Evolutionary conservation across 2,113 vertebrate species (phyloP).

Genomic region (Saccopteryx leptura): DNA sequence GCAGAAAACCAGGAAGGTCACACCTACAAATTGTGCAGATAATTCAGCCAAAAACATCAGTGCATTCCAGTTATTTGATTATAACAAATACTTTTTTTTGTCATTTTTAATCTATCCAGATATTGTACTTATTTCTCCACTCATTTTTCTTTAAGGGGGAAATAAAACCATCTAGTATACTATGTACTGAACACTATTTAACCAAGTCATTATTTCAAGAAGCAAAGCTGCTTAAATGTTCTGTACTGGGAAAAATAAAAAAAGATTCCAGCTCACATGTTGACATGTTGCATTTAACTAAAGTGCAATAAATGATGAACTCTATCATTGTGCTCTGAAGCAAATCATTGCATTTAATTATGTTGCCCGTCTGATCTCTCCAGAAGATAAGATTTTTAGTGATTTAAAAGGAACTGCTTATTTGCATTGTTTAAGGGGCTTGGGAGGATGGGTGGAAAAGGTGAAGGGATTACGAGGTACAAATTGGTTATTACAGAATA

Average conservation of each 20-base stretch:
- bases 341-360: constrained; percentile 46
- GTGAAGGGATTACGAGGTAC: too few relatives aligned
- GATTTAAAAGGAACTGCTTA: constrained; percentile 16
- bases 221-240: constrained; percentile 2
- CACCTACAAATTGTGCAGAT: not conserved
- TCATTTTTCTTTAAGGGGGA: constrained; percentile 29
- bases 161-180: not conserved
- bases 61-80: not conserved
- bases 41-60: not conserved
- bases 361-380: constrained; percentile 11
- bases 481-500: too few relatives aligned
- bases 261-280: constrained; percentile 18
- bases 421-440: not conserved
- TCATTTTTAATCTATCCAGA: not conserved
- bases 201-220: constrained; percentile 53
- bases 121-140: not conserved
- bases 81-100: not conserved
- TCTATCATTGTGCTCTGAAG: constrained; percentile 31
- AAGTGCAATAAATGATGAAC: constrained; percentile 14
- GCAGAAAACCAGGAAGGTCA: not conserved
- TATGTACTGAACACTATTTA: not conserved
- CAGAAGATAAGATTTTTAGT: constrained; percentile 45
- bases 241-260: not conserved
- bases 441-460: too few relatives aligned
- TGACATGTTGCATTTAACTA: constrained; percentile 47